These are phyloP conservation scores for Semnornis frantzii DNA, from an alignment of 2,113 vertebrate genomes.

Conservation along the genomic window DNA sequence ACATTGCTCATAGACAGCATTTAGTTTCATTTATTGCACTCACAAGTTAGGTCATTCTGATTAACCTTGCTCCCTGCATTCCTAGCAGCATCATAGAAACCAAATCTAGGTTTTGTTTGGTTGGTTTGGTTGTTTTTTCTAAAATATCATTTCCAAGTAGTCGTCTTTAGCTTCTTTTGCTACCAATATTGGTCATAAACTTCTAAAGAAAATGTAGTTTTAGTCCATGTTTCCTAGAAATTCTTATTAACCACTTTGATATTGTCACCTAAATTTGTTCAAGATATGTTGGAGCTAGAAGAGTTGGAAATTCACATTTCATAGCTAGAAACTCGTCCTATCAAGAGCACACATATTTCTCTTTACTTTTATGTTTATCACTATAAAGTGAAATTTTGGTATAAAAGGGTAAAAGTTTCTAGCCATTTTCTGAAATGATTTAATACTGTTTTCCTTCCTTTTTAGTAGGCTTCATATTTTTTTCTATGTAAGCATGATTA, in stretches of 20 bases:
- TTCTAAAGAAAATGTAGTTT: background rate
- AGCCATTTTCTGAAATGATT: background rate
- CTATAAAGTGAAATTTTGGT: background rate
- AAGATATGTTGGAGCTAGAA: background rate
- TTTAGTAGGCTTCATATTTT: background rate
- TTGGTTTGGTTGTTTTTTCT: background rate
- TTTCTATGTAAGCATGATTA: background rate
- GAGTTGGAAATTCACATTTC: background rate
- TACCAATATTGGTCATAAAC: background rate
- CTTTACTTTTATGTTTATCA: background rate
- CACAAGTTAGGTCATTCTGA: background rate
- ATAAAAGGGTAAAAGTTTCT: background rate
- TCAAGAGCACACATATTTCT: background rate
- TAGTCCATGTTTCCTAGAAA: background rate
- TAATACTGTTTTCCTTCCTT: background rate
- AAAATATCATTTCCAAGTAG: background rate
- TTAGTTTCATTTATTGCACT: background rate
- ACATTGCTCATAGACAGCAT: background rate
- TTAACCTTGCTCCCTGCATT: background rate
- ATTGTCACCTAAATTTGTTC: background rate
- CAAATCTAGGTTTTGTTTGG: rapidly evolving
- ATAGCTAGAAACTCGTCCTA: background rate
- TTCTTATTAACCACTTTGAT: background rate
- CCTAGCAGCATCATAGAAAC: background rate
- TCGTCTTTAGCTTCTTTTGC: background rate